Evolutionary conservation across 2,797 vertebrate genomes (phyloP).

Genomic region (Karalla daura): DNA sequence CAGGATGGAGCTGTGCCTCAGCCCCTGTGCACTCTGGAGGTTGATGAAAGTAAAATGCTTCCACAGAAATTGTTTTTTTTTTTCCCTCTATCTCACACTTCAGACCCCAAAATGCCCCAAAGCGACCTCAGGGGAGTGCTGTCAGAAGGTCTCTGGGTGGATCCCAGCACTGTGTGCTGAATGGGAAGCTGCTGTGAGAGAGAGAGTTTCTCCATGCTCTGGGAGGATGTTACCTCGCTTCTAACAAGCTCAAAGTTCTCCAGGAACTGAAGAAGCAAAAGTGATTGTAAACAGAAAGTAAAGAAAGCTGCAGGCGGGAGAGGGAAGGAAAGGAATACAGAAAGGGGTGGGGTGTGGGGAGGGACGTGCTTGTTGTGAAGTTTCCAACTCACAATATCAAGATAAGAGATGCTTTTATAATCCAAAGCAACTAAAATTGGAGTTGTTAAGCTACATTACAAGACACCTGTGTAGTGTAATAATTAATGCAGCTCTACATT

Average conservation of each 20-base stretch:
- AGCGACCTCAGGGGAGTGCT: slow-evolving; percentile 51
- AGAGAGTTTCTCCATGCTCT: slow-evolving; percentile 39
- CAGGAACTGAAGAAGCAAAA: slow-evolving; percentile 8
- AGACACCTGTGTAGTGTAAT: too few relatives aligned
- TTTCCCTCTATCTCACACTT: slow-evolving; percentile 68
- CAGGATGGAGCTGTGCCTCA: slow-evolving; percentile 66
- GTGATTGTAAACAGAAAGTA: slow-evolving; percentile 1
- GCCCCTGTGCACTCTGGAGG: slow-evolving; percentile 67
- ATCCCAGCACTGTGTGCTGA: slow-evolving; percentile 69
- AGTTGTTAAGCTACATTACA: too few relatives aligned
- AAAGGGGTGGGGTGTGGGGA: neutral
- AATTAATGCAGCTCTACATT: too few relatives aligned
- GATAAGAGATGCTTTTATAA: too few relatives aligned
- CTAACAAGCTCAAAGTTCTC: slow-evolving; percentile 41
- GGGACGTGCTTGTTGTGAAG: neutral
- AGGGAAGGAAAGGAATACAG: neutral
- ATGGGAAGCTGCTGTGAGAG: slow-evolving; percentile 44
- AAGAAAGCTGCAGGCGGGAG: slow-evolving; percentile 14
- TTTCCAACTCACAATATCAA: too few relatives aligned
- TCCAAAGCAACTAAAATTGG: too few relatives aligned
- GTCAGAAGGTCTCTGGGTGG: slow-evolving; percentile 70
- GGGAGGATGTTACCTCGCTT: slow-evolving; percentile 65
- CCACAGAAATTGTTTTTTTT: slow-evolving; percentile 62
- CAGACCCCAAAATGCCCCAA: slow-evolving; percentile 66
- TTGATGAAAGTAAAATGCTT: slow-evolving; percentile 62